Evolutionary conservation across 2,888 invertebrate genomes (phyloP), one percentile per base, ranked within the genome.

Genomic region (Hoplodrina blanda): DNA sequence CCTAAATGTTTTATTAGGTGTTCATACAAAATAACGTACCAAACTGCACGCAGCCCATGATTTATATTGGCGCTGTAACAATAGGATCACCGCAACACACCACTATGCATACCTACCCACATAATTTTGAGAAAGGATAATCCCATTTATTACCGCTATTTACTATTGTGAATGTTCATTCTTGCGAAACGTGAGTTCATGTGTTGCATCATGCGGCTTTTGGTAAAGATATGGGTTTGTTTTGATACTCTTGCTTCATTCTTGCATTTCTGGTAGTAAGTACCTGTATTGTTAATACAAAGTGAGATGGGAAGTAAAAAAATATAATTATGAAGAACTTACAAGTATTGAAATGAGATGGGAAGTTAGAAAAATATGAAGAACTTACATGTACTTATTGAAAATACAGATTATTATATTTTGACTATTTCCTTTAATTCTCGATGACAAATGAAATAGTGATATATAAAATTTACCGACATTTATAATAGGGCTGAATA

Each of bases 41-140:
- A 56, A 44, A 59, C 53, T 53, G 55, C 76, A 37, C 19, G 7
- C 37, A 62, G 49, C 65, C 62, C 62, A 59, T 69, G 56, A 65
- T 73, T 64, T 55, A 73, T 61, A 70, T 64, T 65, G 57, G 46
- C 46, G 52, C 44, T 57, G 61, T 61, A 57, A 76, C 57, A 69
- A 61, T 69, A 19, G 77, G 61, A 69, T 74, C 70, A 74, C 69
- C 70, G 62, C 54, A 71, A 56, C 59, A 52, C 54, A 49, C 56
- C 55, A 62, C 44, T 37, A 41, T 71, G 59, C 76, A 69, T 69
- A 62, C 50, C 62, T n/a, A n/a, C n/a, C n/a, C 67, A 73, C 56
- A 77, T 73, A 73, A 76, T 78, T 62, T 78, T 67, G 66, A 67
- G 60, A 72, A 73, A 54, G 73, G 63, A 76, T 76, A 78, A 76